Evolutionary conservation across 1,140 invertebrate species (phyloP).

Genomic region (Drosophila grimshawi): DNA sequence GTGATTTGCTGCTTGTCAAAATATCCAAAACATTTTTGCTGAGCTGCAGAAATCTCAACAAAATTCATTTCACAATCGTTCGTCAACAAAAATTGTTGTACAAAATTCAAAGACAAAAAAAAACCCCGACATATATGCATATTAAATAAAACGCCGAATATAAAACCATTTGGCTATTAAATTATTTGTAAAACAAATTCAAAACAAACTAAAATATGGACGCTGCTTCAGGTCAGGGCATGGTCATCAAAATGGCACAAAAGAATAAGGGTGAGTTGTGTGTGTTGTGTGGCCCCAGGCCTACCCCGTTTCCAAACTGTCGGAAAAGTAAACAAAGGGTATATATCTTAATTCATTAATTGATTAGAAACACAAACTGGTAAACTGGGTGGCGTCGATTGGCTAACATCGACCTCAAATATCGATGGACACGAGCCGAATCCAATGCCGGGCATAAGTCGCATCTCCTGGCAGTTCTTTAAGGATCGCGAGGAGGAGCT

Average conservation of each 20-base stretch:
- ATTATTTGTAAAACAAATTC: constrained; percentile 53
- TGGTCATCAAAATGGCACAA: constrained; percentile 73
- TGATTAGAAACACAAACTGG: constrained; percentile 67
- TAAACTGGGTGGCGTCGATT: constrained; percentile 47
- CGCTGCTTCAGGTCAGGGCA: constrained; percentile 42
- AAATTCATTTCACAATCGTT: constrained; percentile 69
- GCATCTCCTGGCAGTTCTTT: constrained; percentile 56
- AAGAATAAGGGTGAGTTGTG: constrained; percentile 68
- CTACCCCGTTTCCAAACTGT: neutral
- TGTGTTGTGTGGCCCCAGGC: neutral
- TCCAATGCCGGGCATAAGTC: constrained; percentile 24
- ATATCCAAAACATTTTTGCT: constrained; percentile 15
- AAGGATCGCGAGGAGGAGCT: constrained; percentile 74
- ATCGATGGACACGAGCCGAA: constrained; percentile 1
- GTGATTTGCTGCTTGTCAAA: constrained; percentile 33
- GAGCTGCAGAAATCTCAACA: neutral
- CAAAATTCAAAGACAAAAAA: constrained; percentile 60
- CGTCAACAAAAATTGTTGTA: constrained; percentile 77
- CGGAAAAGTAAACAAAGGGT: constrained; percentile 4
- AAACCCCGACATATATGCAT: constrained; percentile 38
- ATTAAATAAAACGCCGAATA: constrained; percentile 49
- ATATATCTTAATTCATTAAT: neutral
- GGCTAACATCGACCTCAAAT: constrained; percentile 38
- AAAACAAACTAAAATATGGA: constrained; percentile 55
- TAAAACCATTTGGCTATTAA: constrained; percentile 61